Conservation (phyloP, 2,113 vertebrate genomes). For the Burhinus oedicnemus region DNA sequence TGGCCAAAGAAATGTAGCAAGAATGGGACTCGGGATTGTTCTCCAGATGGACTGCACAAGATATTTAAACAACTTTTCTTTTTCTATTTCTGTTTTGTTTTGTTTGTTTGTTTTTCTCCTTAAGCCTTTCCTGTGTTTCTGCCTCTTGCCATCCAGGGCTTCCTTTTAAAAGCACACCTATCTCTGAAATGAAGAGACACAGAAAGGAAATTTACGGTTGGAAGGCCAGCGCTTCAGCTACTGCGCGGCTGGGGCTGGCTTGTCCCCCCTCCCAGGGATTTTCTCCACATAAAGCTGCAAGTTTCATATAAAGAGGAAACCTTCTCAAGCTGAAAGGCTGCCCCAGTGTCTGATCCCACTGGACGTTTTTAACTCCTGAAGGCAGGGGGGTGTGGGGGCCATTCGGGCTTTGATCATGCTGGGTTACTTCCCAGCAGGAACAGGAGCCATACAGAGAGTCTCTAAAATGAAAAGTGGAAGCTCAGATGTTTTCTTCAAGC, state of each 20-base stretch:
- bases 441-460: neutral
- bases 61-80: conserved; percentile 17
- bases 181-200: neutral
- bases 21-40: neutral
- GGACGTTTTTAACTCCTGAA: neutral
- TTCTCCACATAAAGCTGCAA: neutral
- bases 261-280: neutral
- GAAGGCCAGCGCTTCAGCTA: neutral
- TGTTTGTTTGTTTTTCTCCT: neutral
- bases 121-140: neutral
- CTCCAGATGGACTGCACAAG: conserved; percentile 8
- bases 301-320: neutral
- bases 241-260: neutral
- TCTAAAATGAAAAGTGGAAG: neutral
- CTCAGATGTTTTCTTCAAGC: neutral
- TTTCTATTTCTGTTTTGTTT: neutral
- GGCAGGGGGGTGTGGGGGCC: neutral
- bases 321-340: neutral
- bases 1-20: neutral
- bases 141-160: neutral
- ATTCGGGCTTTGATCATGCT: neutral
- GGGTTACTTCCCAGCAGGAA: neutral
- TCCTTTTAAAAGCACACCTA: neutral
- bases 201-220: neutral
- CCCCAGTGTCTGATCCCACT: neutral